These are phyloP conservation scores for Spondyliosoma cantharus DNA, from an alignment of 2,797 vertebrate species.

Conservation along the genomic window DNA sequence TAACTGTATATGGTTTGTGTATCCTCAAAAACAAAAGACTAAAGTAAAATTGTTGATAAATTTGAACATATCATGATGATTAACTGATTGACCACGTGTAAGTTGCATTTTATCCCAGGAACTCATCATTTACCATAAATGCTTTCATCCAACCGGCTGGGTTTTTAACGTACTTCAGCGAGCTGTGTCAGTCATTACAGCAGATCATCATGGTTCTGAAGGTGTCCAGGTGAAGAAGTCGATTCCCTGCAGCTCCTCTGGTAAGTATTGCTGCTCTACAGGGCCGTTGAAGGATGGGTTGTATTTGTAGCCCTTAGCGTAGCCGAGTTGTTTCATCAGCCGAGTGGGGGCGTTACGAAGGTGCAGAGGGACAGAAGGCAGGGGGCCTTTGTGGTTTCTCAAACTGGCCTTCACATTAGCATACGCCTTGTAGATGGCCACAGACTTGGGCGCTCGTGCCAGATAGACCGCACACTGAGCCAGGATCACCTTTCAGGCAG, in stretches of 20 bases:
- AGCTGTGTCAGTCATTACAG: not conserved
- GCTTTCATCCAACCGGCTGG: not conserved
- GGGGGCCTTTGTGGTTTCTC: conserved; percentile 90
- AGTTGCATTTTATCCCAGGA: not conserved
- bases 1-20: not conserved
- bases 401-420: conserved; percentile 90
- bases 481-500: conserved; percentile 89
- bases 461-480: conserved; percentile 95
- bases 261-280: conserved; percentile 94
- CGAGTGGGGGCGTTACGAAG: conserved; percentile 93
- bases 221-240: conserved; percentile 88
- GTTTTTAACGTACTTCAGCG: not conserved
- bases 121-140: not conserved
- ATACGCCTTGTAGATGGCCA: conserved; percentile 92
- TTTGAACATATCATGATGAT: not conserved
- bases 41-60: not conserved
- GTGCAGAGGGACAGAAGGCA: conserved; percentile 94
- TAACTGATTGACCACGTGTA: not conserved
- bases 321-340: conserved; percentile 95
- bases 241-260: conserved; percentile 85
- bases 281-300: conserved; percentile 88
- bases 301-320: conserved; percentile 94
- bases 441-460: conserved; percentile 93
- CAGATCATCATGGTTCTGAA: conserved; percentile 42
- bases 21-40: not conserved